Percentiles rank a stretch among this genome's conserved stretches.
Conservation (phyloP, 2,113 vertebrate genomes). For the Gymnobelideus leadbeateri region DNA sequence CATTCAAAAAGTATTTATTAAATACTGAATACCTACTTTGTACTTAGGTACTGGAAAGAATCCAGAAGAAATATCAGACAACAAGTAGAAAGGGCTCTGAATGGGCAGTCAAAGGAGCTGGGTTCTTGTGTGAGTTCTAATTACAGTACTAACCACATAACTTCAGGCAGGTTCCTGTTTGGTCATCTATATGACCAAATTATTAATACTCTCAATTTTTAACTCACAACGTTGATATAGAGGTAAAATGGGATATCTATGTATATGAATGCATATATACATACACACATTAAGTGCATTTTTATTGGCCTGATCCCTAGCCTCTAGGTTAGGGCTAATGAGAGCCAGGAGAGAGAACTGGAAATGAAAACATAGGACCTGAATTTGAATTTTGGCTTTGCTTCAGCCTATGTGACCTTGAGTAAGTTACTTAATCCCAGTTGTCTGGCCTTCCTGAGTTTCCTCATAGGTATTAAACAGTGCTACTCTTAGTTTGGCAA, state of each 20-base stretch:
- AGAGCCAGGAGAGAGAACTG: neutral
- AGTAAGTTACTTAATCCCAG: neutral
- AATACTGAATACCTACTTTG: neutral
- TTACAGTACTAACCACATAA: neutral
- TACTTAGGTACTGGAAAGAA: neutral
- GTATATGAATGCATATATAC: neutral
- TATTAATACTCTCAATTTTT: neutral
- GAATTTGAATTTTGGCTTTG: neutral
- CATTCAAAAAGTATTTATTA: neutral
- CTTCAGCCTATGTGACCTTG: neutral
- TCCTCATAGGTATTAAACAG: neutral
- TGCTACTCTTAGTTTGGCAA: neutral
- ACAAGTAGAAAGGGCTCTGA: neutral
- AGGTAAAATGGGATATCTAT: neutral
- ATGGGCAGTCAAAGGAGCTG: neutral
- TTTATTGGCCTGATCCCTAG: neutral
- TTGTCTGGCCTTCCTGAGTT: neutral
- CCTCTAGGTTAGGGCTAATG: neutral
- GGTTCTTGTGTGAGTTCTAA: neutral
- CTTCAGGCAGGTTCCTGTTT: neutral
- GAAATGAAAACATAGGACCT: neutral
- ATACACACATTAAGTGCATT: neutral
- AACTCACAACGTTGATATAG: neutral
- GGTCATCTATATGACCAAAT: neutral
- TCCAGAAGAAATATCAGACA: neutral